phyloP scores from a whole-genome alignment of 2,797 vertebrate species.

The Anisognathus igniventris region DNA sequence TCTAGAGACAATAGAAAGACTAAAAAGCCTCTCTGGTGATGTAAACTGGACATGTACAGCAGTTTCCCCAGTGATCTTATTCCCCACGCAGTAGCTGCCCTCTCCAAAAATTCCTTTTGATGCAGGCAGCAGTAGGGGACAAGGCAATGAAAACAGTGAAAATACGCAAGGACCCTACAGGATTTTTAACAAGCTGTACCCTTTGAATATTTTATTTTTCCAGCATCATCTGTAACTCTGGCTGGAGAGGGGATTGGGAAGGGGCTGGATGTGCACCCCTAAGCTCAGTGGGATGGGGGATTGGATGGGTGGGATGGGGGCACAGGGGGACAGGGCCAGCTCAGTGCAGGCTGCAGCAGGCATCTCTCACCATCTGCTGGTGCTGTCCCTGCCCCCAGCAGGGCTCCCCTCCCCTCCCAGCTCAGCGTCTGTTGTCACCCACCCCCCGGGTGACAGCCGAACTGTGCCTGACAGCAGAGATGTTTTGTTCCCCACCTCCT shows the following conservation, averaged over 20 bases:
- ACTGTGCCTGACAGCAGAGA: conserved; percentile 11
- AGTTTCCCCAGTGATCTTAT: neutral
- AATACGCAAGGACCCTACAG: neutral
- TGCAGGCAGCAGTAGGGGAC: neutral
- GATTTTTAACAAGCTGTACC: neutral
- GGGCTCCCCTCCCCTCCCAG: neutral
- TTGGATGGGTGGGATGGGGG: neutral
- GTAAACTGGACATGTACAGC: neutral
- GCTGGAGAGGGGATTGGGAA: neutral
- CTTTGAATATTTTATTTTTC: neutral
- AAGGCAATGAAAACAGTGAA: neutral
- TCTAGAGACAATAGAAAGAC: neutral
- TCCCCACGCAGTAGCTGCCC: neutral
- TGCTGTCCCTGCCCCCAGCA: neutral
- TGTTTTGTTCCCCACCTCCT: conserved; percentile 27
- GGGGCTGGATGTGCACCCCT: neutral
- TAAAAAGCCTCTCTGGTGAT: neutral
- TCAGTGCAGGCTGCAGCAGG: neutral
- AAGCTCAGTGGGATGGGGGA: neutral
- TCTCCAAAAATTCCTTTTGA: neutral
- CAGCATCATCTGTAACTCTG: neutral
- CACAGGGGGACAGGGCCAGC: neutral
- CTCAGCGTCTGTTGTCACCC: conserved; percentile 33
- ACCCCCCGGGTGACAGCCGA: neutral
- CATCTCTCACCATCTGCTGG: neutral